These are phyloP conservation scores for Micropterix aruncella DNA, from an alignment of 2,888 invertebrate genomes.

Conservation along the genomic window DNA sequence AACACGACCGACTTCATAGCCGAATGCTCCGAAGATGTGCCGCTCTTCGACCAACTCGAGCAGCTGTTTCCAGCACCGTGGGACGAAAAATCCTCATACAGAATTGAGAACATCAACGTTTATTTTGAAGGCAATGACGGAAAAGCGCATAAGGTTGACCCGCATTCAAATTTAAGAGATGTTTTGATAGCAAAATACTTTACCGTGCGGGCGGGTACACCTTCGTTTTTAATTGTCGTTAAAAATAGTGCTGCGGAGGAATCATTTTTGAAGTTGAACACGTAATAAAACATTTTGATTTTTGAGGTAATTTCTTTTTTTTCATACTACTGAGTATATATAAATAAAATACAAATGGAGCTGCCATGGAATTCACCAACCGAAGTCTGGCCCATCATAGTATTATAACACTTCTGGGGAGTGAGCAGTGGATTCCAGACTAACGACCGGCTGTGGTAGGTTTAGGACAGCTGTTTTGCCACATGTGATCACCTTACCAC, in stretches of 20 bases:
- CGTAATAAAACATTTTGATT: too few species aligned
- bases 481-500: too few species aligned
- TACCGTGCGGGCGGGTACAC: conserved; percentile 48
- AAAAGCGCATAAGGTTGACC: conserved; percentile 42
- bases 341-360: too few species aligned
- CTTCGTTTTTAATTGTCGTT: conserved; percentile 47
- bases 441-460: too few species aligned
- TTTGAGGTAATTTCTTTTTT: too few species aligned
- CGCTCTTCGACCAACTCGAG: conserved; percentile 31
- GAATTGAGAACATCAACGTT: conserved; percentile 41
- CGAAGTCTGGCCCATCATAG: too few species aligned
- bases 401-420: too few species aligned
- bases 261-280: too few species aligned
- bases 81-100: conserved; percentile 56
- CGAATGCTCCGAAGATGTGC: conserved; percentile 58
- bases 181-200: conserved; percentile 45
- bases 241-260: conserved; percentile 41
- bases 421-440: too few species aligned
- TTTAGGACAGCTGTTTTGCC: too few species aligned
- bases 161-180: conserved; percentile 39
- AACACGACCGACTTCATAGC: conserved; percentile 77
- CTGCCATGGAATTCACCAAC: too few species aligned
- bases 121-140: conserved; percentile 60
- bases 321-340: too few species aligned
- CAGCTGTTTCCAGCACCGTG: conserved; percentile 59